Percentiles rank a stretch among this genome's conserved stretches.
Evolutionary conservation across 37 sponge, comb jelly and placozoan species (phyloP).

Genomic region (Diacarnus erythraeanus): DNA sequence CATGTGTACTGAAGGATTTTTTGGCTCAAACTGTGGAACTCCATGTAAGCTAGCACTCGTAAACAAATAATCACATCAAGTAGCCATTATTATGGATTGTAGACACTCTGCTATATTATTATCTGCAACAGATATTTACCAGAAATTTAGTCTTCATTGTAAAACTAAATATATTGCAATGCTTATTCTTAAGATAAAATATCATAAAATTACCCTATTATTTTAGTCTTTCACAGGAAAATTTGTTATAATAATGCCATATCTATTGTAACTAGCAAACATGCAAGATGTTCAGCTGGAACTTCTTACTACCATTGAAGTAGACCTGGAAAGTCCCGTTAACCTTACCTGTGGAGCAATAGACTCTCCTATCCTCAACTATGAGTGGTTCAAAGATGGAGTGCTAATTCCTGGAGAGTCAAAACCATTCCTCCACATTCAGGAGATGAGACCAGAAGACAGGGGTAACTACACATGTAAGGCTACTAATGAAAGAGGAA

Average conservation of each 20-base stretch:
- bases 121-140: too few species aligned
- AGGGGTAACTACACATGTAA: conserved; percentile 53
- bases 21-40: neutral
- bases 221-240: too few species aligned
- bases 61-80: neutral
- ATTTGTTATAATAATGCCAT: too few species aligned
- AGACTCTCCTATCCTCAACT: conserved; percentile 20
- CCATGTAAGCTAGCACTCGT: too few species aligned
- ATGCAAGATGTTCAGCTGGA: too few species aligned
- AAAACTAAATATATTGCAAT: too few species aligned
- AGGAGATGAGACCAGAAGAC: conserved; percentile 4
- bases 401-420: conserved; percentile 27
- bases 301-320: neutral
- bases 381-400: conserved; percentile 42
- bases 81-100: too few species aligned
- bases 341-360: conserved; percentile 37
- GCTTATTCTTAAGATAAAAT: too few species aligned
- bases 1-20: neutral
- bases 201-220: too few species aligned
- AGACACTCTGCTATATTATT: too few species aligned
- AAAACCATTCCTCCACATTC: conserved; percentile 12
- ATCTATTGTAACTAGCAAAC: too few species aligned
- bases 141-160: too few species aligned
- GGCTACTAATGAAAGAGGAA: conserved; percentile 34
- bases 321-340: neutral